phyloP scores from a whole-genome alignment of 2,888 invertebrate species.

The Holacanthella duospinosa region DNA sequence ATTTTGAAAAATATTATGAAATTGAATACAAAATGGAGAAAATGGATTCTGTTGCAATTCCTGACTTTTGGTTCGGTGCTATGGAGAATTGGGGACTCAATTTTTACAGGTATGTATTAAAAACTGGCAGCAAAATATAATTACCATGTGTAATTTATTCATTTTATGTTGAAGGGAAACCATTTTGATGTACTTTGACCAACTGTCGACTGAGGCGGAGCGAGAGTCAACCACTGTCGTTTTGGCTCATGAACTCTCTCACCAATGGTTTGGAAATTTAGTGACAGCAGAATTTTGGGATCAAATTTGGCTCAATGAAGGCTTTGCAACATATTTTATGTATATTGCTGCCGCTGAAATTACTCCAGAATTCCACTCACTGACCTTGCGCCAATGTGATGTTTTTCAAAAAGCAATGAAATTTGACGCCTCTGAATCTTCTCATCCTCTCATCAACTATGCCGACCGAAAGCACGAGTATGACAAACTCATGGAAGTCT shows the following conservation, averaged over 20 bases:
- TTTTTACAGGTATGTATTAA: slow-evolving; percentile 52
- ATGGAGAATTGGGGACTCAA: slow-evolving; percentile 68
- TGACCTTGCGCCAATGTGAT: neutral
- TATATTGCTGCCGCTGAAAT: slow-evolving; percentile 51
- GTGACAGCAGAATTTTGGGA: slow-evolving; percentile 61
- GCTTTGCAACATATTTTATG: slow-evolving; percentile 60
- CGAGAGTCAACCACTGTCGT: neutral
- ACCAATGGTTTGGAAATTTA: slow-evolving; percentile 65
- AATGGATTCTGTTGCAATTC: slow-evolving; percentile 52
- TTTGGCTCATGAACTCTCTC: slow-evolving; percentile 57
- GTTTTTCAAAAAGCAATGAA: neutral
- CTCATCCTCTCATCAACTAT: neutral
- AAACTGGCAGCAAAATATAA: no score
- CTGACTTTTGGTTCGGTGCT: slow-evolving; percentile 47
- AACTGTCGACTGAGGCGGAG: neutral
- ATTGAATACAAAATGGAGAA: slow-evolving; percentile 52
- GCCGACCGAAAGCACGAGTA: neutral
- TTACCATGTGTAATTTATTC: no score
- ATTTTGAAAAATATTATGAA: slow-evolving; percentile 52
- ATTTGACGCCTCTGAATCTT: neutral
- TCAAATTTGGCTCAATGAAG: slow-evolving; percentile 60
- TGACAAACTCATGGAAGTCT: neutral
- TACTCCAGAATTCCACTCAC: neutral
- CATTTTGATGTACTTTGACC: neutral
- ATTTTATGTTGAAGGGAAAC: no score